A percentile compares a stretch with the other conserved stretches of the same genome.
Conservation (phyloP, 2,113 vertebrate genomes). For the Fulmarus glacialis region DNA sequence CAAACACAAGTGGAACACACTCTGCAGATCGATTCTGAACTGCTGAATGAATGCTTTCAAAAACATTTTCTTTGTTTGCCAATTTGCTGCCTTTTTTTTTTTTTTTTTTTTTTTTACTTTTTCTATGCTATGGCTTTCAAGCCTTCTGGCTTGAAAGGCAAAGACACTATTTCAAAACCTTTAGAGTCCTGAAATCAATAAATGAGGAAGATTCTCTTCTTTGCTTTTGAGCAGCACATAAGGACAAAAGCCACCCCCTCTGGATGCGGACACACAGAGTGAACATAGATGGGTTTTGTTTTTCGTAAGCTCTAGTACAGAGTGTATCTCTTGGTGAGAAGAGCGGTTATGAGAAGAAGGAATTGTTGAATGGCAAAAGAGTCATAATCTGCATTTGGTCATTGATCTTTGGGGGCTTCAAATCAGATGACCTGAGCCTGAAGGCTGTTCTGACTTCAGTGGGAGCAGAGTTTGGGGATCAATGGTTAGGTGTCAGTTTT, state of each 20-base stretch:
- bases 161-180: not conserved
- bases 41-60: not conserved
- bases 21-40: not conserved
- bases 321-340: not conserved
- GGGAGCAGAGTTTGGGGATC: not conserved
- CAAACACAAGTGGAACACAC: not conserved
- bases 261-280: not conserved
- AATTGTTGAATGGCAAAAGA: not conserved
- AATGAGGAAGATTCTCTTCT: not conserved
- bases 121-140: not conserved
- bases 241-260: not conserved
- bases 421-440: not conserved
- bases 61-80: not conserved
- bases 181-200: not conserved
- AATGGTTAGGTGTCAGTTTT: not conserved
- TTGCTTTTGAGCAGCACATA: not conserved
- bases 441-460: not conserved
- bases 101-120: not conserved
- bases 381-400: not conserved
- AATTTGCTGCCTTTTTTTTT: too few species aligned
- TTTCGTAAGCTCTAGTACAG: not conserved
- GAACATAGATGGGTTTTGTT: not conserved
- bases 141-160: not conserved
- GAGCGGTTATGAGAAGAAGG: not conserved
- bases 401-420: not conserved